Evolutionary conservation across 1,140 invertebrate genomes (phyloP), one percentile per base, ranked within the genome.

Genomic region (Drosophila tsacasi): DNA sequence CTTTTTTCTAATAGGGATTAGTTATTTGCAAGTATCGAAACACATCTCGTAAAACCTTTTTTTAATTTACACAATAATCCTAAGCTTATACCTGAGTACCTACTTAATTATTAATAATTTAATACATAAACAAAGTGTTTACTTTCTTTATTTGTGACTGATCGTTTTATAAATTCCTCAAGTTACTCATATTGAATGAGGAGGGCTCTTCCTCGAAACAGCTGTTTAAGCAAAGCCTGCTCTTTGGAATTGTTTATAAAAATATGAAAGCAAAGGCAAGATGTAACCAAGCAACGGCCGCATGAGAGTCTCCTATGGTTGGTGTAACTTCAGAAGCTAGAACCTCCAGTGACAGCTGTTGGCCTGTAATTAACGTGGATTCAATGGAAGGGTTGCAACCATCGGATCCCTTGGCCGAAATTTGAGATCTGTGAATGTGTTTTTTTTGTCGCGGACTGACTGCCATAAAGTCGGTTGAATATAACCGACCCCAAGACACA

Each of bases 401-500:
- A 72, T 63, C 21, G 64, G 49, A 71, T 67, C 59, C 77, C 58
- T 64, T 81, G 49, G 52, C 77, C 66, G 79, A 86, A 86, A 87
- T 87, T 87, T 79, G 83, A 86, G 79, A 71, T 71, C 49, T 66
- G 17, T 46, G 39, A 10, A 30, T 23, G 35, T 63, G n/a, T n/a
- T n/a, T 67, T 12, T 44, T 32, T 67, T 49, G 23, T 50, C 25
- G 42, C 25, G 61, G 49, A 64, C 15, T 68, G 55, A 69, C 65
- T 77, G 79, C 67, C 77, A 69, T 81, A 69, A 84, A 71, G 73
- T 75, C 72, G 68, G 77, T 17, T 10, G 50, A 68, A 71, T 83
- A 76, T n/a, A 50, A 55, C 21, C 50, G 50, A 54, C 50, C 27
- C 47, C 19, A 32, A 50, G 52, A 42, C 47, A 49, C 55, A 21